These are phyloP conservation scores for Amphilophus citrinellus DNA, from an alignment of 2,113 vertebrate species.

Conservation along the genomic window DNA sequence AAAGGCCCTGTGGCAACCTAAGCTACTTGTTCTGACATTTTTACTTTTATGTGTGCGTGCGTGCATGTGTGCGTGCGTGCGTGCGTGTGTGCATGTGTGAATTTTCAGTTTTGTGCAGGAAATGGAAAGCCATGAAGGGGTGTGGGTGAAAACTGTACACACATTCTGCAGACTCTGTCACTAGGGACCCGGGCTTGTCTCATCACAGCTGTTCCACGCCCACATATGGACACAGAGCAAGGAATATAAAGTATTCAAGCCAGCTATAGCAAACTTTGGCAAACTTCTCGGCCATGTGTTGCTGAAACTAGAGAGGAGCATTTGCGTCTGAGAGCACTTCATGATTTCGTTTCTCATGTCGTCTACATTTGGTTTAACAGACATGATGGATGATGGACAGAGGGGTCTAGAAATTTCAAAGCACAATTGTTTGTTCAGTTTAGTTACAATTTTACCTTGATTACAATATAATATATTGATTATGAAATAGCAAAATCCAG, in stretches of 20 bases:
- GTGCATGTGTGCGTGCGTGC: no score
- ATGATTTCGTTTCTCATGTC: not conserved
- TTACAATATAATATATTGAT: not conserved
- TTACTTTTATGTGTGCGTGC: not conserved
- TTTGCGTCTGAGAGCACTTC: conserved; percentile 40
- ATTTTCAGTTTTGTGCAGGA: conserved; percentile 28
- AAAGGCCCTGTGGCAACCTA: not conserved
- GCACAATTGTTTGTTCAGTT: not conserved
- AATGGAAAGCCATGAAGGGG: conserved; percentile 58
- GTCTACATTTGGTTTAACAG: not conserved
- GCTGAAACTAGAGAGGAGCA: conserved; percentile 34
- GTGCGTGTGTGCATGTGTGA: not conserved
- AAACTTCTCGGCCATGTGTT: conserved; percentile 67
- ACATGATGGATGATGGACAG: not conserved
- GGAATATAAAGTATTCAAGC: conserved; percentile 57
- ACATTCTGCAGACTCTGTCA: conserved; percentile 65
- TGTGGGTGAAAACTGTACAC: conserved; percentile 61
- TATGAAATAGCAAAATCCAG: not conserved
- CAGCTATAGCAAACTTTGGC: conserved; percentile 59
- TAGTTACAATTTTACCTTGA: not conserved
- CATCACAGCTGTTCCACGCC: conserved; percentile 76
- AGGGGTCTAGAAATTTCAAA: not conserved
- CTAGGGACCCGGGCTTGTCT: conserved; percentile 54
- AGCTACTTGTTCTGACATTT: not conserved
- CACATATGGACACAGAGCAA: conserved; percentile 51